A percentile compares a stretch with the other conserved stretches of the same genome.
These are phyloP conservation scores for Capitulum mitella DNA, from an alignment of 2,888 invertebrate genomes.

Conservation along the genomic window DNA sequence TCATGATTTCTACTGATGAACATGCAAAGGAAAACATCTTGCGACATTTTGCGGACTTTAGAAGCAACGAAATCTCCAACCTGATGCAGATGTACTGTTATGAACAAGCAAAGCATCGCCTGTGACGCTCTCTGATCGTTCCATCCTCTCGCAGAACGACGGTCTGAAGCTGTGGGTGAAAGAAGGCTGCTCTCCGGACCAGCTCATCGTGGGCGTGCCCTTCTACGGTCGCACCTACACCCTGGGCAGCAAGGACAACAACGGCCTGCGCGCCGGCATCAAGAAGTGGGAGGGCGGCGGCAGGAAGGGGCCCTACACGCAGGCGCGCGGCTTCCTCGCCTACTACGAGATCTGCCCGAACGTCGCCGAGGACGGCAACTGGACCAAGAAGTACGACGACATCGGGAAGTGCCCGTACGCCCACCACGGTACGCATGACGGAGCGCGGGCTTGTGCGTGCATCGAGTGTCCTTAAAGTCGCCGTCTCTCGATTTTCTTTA, in stretches of 20 bases:
- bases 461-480: no score
- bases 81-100: no score
- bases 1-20: no score
- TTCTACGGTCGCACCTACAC: slow-evolving; percentile 81
- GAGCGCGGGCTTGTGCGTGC: no score
- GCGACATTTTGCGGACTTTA: no score
- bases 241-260: slow-evolving; percentile 52
- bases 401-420: slow-evolving; percentile 75
- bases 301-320: slow-evolving; percentile 33
- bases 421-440: slow-evolving; percentile 59
- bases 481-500: no score
- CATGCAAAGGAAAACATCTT: no score
- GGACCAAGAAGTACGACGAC: slow-evolving; percentile 79
- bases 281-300: slow-evolving; percentile 71
- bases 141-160: slow-evolving; percentile 65
- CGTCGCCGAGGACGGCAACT: slow-evolving; percentile 59
- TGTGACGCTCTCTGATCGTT: no score
- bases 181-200: slow-evolving; percentile 72
- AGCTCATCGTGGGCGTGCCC: slow-evolving; percentile 77
- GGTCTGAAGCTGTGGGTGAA: slow-evolving; percentile 80
- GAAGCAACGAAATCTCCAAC: no score
- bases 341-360: slow-evolving; percentile 78
- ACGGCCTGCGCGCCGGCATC: slow-evolving; percentile 74
- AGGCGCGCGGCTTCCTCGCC: slow-evolving; percentile 63
- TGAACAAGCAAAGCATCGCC: no score